Percentiles rank a stretch among this genome's conserved stretches.
Evolutionary conservation across 2,797 vertebrate species (phyloP).

Genomic region (Mus spretus): DNA sequence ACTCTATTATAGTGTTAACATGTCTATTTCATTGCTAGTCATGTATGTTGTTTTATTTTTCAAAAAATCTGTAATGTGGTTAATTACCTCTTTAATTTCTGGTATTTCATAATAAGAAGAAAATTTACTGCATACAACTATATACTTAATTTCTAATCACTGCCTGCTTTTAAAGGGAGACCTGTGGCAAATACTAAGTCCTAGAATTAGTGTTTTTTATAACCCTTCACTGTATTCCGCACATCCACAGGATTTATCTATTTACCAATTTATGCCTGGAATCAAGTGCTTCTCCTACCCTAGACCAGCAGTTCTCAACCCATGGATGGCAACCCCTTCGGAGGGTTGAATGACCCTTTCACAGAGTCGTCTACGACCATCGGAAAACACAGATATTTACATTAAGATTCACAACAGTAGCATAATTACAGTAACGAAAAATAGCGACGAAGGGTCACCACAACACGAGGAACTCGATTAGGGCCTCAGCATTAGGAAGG

Average conservation of each 20-base stretch:
- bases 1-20: neutral
- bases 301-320: neutral
- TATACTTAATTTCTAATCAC: neutral
- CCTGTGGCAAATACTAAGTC: conserved; percentile 31
- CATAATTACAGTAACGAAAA: neutral
- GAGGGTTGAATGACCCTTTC: neutral
- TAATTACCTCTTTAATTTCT: neutral
- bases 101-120: neutral
- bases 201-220: neutral
- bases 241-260: neutral
- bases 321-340: neutral
- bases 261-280: neutral
- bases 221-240: neutral
- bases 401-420: neutral
- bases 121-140: neutral
- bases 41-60: neutral
- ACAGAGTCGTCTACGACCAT: neutral
- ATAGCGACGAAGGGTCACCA: neutral
- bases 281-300: conserved; percentile 69
- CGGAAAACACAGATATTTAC: neutral
- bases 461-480: neutral
- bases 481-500: neutral
- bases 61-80: neutral
- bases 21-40: neutral
- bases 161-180: neutral